Evolutionary conservation across 1,140 invertebrate species (phyloP).

Genomic region (Ceratoteleas bidentatus): DNA sequence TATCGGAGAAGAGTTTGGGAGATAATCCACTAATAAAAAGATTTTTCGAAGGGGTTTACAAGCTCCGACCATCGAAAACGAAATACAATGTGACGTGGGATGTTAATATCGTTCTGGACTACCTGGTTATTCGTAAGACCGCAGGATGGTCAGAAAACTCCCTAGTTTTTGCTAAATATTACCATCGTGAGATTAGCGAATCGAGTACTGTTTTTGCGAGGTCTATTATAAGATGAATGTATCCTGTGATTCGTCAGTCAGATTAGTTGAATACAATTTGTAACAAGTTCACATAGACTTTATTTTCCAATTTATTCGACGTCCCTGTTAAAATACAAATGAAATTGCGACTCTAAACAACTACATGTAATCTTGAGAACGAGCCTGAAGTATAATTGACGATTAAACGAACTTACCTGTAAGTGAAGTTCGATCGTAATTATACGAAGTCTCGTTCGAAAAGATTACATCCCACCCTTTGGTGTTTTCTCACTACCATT

Average conservation of each 20-base stretch:
- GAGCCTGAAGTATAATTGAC: slow-evolving; percentile 37
- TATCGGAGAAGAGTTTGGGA: slow-evolving; percentile 28
- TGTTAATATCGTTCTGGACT: slow-evolving; percentile 40
- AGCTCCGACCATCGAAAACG: slow-evolving; percentile 39
- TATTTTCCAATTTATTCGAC: slow-evolving; percentile 12
- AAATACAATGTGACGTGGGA: slow-evolving; percentile 66
- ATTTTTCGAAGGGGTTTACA: slow-evolving; percentile 36
- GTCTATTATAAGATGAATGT: slow-evolving; percentile 13
- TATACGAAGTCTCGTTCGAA: slow-evolving; percentile 38
- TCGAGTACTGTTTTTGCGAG: slow-evolving; percentile 27
- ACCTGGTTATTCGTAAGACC: slow-evolving; percentile 21
- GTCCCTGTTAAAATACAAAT: slow-evolving; percentile 13
- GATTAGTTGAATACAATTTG: slow-evolving; percentile 3
- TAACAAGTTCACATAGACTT: neutral
- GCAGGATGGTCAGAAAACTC: slow-evolving; percentile 30
- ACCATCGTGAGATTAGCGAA: slow-evolving; percentile 22
- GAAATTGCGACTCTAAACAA: slow-evolving; percentile 47
- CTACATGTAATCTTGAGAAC: slow-evolving; percentile 44
- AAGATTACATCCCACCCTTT: slow-evolving; percentile 26
- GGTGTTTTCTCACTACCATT: neutral
- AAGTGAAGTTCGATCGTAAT: no score
- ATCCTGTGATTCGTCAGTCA: slow-evolving; percentile 7
- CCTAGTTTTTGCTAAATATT: slow-evolving; percentile 31
- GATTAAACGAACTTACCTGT: no score
- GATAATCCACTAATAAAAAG: slow-evolving; percentile 17